Base-by-base conservation (phyloP, 2,888 invertebrate species). In the Eucera pruinosa region DNA sequence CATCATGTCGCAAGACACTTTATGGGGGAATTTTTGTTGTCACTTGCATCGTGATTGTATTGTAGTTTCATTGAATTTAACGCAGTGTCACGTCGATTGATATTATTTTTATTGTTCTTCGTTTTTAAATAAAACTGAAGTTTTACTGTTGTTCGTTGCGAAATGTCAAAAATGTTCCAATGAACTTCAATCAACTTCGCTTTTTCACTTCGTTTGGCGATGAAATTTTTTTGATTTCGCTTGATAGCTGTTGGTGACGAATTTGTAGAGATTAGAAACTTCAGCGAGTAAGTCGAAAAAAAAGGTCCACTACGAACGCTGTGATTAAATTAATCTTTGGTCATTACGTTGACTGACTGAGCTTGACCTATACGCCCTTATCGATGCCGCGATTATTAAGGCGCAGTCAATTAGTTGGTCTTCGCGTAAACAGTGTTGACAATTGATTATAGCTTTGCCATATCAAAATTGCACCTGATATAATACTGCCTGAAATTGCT, bases 311-410 rank as follows among this genome's bases (percentile, higher is more conserved):
- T 54, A 61, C 9, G 62, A 69, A 41, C 65, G 55, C 61, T 57
- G 60, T 61, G 74, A 78, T 74, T 78, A 71, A n/a, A 78, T 80
- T 78, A 78, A 80, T 78, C 78, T 80, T 71, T 60, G 68, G 33
- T 30, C 67, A 47, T 78, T 80, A 78, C 52, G 71, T 57, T 61
- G 61, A 58, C 48, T 43, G 61, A n/a, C n/a, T 67, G 65, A 67
- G 80, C 65, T 80, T 80, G 78, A 78, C 78, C 75, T 58, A 72
- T 65, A 71, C 54, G 52, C 25, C 36, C 48, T n/a, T 65, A 78
- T 65, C 68, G 67, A 66, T 43, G 48, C 48, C 48, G 43, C 43
- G 74, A 75, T 78, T 72, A 58, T 75, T 76, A 72, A 58, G 78
- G 52, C 58, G 52, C 50, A 47, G 65, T 58, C 39, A 36, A 2